These are phyloP conservation scores for Timema podura DNA, from an alignment of 2,888 invertebrate species.

Conservation along the genomic window DNA sequence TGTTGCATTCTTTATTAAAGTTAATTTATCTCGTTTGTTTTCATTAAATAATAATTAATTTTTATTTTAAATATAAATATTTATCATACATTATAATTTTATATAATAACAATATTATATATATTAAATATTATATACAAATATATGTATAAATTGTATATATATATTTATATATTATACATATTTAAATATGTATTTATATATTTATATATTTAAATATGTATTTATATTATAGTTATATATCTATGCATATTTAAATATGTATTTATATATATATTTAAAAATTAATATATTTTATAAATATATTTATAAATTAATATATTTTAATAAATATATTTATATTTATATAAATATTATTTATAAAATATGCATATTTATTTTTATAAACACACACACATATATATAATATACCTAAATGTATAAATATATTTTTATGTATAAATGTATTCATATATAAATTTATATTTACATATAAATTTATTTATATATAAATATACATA, in stretches of 20 bases:
- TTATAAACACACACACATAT: too few relatives aligned
- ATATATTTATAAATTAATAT: neutral
- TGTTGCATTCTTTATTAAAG: constrained; percentile 6
- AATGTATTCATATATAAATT: neutral
- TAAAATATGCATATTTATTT: neutral
- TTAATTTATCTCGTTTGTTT: too few relatives aligned
- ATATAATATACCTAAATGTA: too few relatives aligned
- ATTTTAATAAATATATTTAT: neutral
- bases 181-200: neutral
- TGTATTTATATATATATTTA: neutral
- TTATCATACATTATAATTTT: too few relatives aligned
- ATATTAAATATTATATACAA: constrained; percentile 3
- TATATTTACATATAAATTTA: neutral
- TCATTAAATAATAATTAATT: too few relatives aligned
- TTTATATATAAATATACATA: neutral
- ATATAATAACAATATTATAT: too few relatives aligned
- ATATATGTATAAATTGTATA: neutral
- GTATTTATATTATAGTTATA: constrained; percentile 2
- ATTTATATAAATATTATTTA: neutral
- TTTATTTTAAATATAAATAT: too few relatives aligned
- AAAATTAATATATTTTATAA: neutral
- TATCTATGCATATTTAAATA: neutral
- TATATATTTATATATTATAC: neutral
- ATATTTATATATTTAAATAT: neutral
- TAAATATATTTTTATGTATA: neutral